Evolutionary conservation across 1,140 invertebrate species (phyloP).

Genomic region (Drosophila mojavensis): DNA sequence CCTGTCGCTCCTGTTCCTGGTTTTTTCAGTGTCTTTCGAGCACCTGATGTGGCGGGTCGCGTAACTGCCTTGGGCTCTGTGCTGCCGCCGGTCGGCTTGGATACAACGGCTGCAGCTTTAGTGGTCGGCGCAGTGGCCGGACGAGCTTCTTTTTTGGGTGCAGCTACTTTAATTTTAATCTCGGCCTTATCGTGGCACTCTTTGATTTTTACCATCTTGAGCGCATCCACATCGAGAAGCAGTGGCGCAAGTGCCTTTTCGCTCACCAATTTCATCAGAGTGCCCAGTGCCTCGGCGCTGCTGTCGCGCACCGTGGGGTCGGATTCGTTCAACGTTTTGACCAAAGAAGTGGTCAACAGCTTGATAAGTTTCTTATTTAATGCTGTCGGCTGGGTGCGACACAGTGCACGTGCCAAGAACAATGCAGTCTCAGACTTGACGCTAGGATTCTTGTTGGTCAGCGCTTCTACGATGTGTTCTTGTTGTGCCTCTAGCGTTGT

Average conservation of each 20-base stretch:
- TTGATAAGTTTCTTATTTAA: slow-evolving; percentile 97
- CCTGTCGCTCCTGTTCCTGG: slow-evolving; percentile 29
- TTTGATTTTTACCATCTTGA: slow-evolving; percentile 98
- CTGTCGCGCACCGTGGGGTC: slow-evolving; percentile 94
- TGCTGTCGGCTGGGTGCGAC: slow-evolving; percentile 90
- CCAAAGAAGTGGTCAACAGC: slow-evolving; percentile 90
- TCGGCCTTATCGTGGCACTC: slow-evolving; percentile 97
- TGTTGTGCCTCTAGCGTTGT: slow-evolving; percentile 94
- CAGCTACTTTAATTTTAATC: slow-evolving; percentile 89
- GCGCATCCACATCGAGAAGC: slow-evolving; percentile 93
- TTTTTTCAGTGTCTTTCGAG: slow-evolving; percentile 66
- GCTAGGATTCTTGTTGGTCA: slow-evolving; percentile 97
- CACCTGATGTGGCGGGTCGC: slow-evolving; percentile 85
- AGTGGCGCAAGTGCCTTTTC: slow-evolving; percentile 95
- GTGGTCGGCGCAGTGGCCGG: slow-evolving; percentile 85
- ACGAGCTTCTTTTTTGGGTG: slow-evolving; percentile 87
- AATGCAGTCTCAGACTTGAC: slow-evolving; percentile 96
- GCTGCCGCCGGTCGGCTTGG: slow-evolving; percentile 85
- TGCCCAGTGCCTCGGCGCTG: slow-evolving; percentile 96
- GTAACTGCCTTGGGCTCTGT: slow-evolving; percentile 86
- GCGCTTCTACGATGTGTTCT: slow-evolving; percentile 92
- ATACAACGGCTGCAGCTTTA: slow-evolving; percentile 74
- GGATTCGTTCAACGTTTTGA: slow-evolving; percentile 92
- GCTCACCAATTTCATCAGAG: slow-evolving; percentile 95
- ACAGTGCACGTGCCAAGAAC: slow-evolving; percentile 94